Conservation (phyloP, 2,888 invertebrate species). For the Drosophila multiciliata region DNA sequence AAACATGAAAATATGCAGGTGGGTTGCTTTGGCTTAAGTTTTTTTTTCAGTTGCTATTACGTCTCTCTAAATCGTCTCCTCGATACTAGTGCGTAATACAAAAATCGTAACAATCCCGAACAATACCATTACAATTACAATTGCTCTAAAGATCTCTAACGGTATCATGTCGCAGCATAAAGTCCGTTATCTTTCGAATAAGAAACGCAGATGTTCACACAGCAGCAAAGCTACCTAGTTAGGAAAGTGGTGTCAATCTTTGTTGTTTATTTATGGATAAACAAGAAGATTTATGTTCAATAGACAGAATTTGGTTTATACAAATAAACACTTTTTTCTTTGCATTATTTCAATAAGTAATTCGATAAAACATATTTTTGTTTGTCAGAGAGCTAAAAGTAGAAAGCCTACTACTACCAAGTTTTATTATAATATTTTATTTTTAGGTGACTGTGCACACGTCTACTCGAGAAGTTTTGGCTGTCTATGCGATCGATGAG, state of each 20-base stretch:
- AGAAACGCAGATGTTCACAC: not conserved
- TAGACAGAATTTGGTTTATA: not conserved
- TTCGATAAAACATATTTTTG: not conserved
- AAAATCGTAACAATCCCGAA: conserved; percentile 49
- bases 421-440: not conserved
- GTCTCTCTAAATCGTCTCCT: not conserved
- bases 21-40: conserved; percentile 9
- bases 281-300: not conserved
- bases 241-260: not conserved
- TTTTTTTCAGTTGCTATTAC: not conserved
- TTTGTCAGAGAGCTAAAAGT: not conserved
- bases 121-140: conserved; percentile 56
- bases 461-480: conserved; percentile 91
- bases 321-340: not conserved
- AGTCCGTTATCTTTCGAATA: not conserved
- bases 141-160: conserved; percentile 62
- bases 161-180: conserved; percentile 43
- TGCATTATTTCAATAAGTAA: not conserved
- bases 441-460: conserved; percentile 89
- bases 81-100: conserved; percentile 39
- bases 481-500: conserved; percentile 92
- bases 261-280: not conserved
- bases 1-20: conserved; percentile 89
- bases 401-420: not conserved
- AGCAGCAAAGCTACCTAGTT: conserved; percentile 9